These are phyloP conservation scores for Orycteropus afer DNA, from an alignment of 2,113 vertebrate species.

Conservation along the genomic window DNA sequence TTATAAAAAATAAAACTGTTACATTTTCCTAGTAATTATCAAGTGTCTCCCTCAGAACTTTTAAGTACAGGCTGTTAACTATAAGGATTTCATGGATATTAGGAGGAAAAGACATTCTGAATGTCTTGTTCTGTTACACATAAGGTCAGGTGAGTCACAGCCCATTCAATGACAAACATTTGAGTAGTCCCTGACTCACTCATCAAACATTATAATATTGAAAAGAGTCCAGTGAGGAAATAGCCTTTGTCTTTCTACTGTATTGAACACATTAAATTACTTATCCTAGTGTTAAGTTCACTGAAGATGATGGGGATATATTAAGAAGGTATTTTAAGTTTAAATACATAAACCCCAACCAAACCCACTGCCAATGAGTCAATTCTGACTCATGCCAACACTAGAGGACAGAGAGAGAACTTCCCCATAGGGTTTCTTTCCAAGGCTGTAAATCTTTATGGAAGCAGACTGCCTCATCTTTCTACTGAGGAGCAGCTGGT, in stretches of 20 bases:
- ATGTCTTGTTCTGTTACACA: not conserved
- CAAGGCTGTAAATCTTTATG: no score
- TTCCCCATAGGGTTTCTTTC: no score
- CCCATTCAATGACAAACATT: not conserved
- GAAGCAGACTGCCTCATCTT: no score
- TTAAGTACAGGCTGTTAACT: slow-evolving; percentile 61
- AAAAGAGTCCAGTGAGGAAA: slow-evolving; percentile 59
- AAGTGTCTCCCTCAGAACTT: slow-evolving; percentile 51
- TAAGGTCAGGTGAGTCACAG: not conserved
- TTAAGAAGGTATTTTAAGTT: not conserved
- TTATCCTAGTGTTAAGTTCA: not conserved
- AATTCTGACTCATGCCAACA: no score
- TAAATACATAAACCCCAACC: not conserved
- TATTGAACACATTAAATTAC: not conserved
- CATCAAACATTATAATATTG: not conserved
- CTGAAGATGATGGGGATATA: not conserved
- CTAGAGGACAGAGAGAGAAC: no score
- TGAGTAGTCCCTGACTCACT: not conserved
- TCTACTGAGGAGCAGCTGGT: no score
- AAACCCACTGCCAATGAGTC: no score
- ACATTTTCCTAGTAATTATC: slow-evolving; percentile 35
- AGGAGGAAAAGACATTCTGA: slow-evolving; percentile 45
- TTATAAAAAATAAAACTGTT: slow-evolving; percentile 21
- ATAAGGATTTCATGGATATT: not conserved
- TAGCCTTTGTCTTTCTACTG: slow-evolving; percentile 24